Conservation (phyloP, 2,888 invertebrate genomes). For the Zygaena filipendulae region DNA sequence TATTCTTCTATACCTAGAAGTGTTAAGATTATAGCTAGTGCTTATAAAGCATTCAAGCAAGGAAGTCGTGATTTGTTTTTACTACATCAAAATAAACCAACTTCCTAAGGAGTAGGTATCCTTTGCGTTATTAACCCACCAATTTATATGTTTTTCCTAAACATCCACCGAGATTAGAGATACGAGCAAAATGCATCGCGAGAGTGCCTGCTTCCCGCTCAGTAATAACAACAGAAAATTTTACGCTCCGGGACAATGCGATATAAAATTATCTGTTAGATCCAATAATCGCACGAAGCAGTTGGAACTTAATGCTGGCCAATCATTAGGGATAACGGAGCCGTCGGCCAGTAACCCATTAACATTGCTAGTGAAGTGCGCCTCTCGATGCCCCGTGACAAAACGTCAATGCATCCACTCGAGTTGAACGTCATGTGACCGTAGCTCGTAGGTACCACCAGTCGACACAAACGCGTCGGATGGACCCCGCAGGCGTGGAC, state of each 20-base stretch:
- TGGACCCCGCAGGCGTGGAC: constrained; percentile 40
- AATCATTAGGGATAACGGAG: constrained; percentile 69
- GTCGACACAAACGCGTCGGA: constrained; percentile 24
- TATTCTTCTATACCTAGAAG: too few species aligned
- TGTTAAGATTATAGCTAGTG: too few species aligned
- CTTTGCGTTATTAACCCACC: too few species aligned
- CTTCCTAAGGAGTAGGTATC: too few species aligned
- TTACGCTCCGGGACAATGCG: constrained; percentile 68
- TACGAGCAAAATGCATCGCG: too few species aligned
- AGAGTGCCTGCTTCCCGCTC: constrained; percentile 37
- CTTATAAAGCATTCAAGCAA: too few species aligned
- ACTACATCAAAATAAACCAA: too few species aligned
- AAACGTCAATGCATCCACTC: constrained; percentile 61
- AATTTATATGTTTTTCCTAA: too few species aligned
- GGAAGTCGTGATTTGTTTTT: too few species aligned
- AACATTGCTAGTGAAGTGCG: constrained; percentile 20
- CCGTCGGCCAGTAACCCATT: constrained; percentile 48
- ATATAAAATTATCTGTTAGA: constrained; percentile 70
- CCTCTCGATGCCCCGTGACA: constrained; percentile 45
- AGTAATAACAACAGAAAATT: constrained; percentile 65
- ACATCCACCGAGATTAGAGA: too few species aligned
- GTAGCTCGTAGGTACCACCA: too few species aligned
- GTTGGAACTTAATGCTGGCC: constrained; percentile 65
- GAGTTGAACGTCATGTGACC: constrained; percentile 24
- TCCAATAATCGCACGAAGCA: constrained; percentile 68